Base-by-base conservation (phyloP, 1,140 invertebrate genomes). In the Dreissena rostriformis region DNA sequence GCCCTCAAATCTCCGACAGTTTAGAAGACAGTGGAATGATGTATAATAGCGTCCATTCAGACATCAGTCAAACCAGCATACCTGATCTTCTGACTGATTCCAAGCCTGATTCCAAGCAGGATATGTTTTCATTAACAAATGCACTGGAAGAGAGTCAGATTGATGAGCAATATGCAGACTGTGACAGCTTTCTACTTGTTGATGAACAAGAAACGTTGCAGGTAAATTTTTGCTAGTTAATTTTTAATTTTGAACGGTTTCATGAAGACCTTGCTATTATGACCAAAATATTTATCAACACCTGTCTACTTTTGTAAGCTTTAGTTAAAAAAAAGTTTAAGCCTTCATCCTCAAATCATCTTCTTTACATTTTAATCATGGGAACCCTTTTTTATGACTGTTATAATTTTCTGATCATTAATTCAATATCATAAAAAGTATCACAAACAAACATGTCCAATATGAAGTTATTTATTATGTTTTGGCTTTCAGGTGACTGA, bases 191-290 rank as follows among this genome's bases (percentile, higher is more conserved):
- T 84, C 86, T 92, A 28, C 86, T 94, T n/a, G 87, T 93, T 55
- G 89, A 94, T 89, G 93, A 94, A 39, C 87, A 92, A 70, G 93
- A 94, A 89, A 52, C 78, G 12, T 75, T 94, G 14, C 88, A 93
- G 90, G 93, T 93, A 55, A 74, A 63, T 77, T 24, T 8, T 39
- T 39, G 2, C 39, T 39, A 8, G 8, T 39, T 39, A 39, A 39
- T 39, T 2, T 39, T 39, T 2, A 39, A 39, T 39, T 39, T 5
- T 39, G 8, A 39, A 5, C 2, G 39, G 39, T 39, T 39, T 39
- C 39, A 8, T 39, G 2, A 2, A 39, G 39, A 39, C 39, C 39
- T 39, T 39, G 39, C 39, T 39, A 39, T 2, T 39, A 39, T 5
- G 39, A 39, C 39, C 39, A 39, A 39, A n/a, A 8, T 8, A 39